Percentiles rank a stretch among this genome's conserved stretches.
phyloP scores from a whole-genome alignment of 2,888 invertebrate genomes.

The Ectemnius cavifrons region DNA sequence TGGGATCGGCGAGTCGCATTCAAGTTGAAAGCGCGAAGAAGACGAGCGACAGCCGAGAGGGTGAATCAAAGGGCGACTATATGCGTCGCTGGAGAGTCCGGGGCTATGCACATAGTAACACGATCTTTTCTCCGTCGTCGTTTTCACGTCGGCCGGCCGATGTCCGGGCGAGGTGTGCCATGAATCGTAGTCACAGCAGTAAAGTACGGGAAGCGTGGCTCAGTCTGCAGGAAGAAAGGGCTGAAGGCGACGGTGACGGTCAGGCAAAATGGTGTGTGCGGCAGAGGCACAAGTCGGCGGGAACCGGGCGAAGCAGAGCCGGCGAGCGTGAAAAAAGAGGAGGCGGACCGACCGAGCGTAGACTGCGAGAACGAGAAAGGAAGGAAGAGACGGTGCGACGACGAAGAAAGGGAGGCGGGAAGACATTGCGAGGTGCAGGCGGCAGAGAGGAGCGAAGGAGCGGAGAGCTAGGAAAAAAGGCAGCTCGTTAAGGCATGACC shows the following conservation, averaged over 20 bases:
- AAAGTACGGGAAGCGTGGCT: neutral
- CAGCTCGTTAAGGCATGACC: slow-evolving; percentile 75
- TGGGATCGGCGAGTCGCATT: too few species aligned
- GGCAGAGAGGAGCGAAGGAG: neutral
- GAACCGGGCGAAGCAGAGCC: neutral
- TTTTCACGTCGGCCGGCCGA: neutral
- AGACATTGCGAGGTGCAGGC: neutral
- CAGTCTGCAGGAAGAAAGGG: neutral
- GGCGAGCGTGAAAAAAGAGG: too few species aligned
- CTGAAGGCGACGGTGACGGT: neutral
- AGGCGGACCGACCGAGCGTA: too few species aligned
- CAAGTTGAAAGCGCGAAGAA: too few species aligned
- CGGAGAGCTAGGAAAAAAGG: slow-evolving; percentile 55
- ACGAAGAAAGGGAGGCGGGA: slow-evolving; percentile 15
- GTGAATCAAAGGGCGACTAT: too few species aligned
- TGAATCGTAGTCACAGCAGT: slow-evolving; percentile 2
- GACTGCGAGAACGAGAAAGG: too few species aligned
- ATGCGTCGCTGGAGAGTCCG: too few species aligned
- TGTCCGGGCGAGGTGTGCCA: slow-evolving; percentile 1
- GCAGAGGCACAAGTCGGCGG: neutral
- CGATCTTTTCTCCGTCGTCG: neutral
- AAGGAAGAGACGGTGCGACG: neutral
- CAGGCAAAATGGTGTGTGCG: too few species aligned
- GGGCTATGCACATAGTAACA: too few species aligned
- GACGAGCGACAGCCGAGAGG: too few species aligned